A percentile compares a stretch with the other conserved stretches of the same genome.
Conservation (phyloP, 2,797 vertebrate species). For the Chloroceryle inda region DNA sequence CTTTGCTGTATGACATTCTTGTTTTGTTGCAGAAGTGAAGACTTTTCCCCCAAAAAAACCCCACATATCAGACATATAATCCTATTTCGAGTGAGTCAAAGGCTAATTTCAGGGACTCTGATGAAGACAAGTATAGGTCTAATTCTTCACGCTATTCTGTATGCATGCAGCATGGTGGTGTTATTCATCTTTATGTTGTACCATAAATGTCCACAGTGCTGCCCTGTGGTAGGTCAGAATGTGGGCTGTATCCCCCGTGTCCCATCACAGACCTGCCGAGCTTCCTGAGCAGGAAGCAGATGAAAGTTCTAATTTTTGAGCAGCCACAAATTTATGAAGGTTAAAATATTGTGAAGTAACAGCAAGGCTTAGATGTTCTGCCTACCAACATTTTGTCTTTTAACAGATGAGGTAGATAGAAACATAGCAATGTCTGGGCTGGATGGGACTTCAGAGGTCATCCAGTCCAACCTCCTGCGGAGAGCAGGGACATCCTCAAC, state of each 20-base stretch:
- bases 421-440: too few species aligned
- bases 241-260: constrained; percentile 19
- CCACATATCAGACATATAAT: neutral
- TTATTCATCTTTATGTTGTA: constrained; percentile 1
- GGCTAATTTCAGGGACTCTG: neutral
- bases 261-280: constrained; percentile 29
- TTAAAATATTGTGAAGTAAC: neutral
- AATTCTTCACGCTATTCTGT: neutral
- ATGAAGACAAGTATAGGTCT: neutral
- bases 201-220: neutral
- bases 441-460: too few species aligned
- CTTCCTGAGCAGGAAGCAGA: constrained; percentile 14
- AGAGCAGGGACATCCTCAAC: too few species aligned
- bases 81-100: neutral
- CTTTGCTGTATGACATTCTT: neutral
- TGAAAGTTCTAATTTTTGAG: neutral
- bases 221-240: constrained; percentile 9
- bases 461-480: too few species aligned
- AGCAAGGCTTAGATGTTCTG: neutral
- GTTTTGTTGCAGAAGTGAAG: neutral
- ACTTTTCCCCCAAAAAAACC: neutral
- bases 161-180: neutral
- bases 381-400: neutral
- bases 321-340: constrained; percentile 4
- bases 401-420: neutral